Evolutionary conservation across 1,140 invertebrate species (phyloP).

Genomic region (Battus philenor): DNA sequence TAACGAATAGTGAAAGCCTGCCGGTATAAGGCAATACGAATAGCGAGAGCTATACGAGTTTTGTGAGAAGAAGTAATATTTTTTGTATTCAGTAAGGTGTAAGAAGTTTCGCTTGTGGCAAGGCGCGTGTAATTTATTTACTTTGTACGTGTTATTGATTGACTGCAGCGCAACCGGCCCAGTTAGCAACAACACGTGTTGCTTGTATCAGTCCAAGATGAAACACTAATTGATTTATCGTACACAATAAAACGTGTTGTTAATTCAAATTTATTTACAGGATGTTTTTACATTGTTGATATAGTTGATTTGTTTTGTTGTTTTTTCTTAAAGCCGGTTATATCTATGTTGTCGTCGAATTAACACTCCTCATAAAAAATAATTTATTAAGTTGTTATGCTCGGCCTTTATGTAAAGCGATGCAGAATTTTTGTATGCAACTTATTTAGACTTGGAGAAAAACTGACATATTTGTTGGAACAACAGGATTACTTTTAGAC

Average conservation of each 20-base stretch:
- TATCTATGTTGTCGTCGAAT: not conserved
- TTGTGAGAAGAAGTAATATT: conserved; percentile 3
- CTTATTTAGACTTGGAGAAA: too few relatives aligned
- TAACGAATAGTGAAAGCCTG: too few relatives aligned
- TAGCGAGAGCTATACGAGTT: too few relatives aligned
- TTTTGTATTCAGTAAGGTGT: conserved; percentile 5
- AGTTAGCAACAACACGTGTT: conserved; percentile 39
- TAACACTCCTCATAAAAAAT: not conserved
- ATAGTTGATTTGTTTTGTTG: not conserved
- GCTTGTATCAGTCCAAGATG: not conserved
- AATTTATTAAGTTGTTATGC: too few relatives aligned
- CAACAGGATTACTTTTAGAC: too few relatives aligned
- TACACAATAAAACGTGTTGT: conserved; percentile 6
- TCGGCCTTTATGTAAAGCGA: too few relatives aligned
- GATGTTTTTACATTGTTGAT: conserved; percentile 2
- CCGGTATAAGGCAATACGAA: too few relatives aligned
- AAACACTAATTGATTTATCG: conserved; percentile 15
- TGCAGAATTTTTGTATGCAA: not conserved
- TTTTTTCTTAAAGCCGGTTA: not conserved
- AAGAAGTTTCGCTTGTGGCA: conserved; percentile 17
- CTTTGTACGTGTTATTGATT: conserved; percentile 49
- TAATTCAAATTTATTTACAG: conserved; percentile 4
- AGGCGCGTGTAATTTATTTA: conserved; percentile 37
- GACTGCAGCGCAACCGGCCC: conserved; percentile 45
- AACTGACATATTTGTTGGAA: too few relatives aligned